Conservation (phyloP, 2,888 invertebrate genomes). For the Minunthozetes semirufus region DNA sequence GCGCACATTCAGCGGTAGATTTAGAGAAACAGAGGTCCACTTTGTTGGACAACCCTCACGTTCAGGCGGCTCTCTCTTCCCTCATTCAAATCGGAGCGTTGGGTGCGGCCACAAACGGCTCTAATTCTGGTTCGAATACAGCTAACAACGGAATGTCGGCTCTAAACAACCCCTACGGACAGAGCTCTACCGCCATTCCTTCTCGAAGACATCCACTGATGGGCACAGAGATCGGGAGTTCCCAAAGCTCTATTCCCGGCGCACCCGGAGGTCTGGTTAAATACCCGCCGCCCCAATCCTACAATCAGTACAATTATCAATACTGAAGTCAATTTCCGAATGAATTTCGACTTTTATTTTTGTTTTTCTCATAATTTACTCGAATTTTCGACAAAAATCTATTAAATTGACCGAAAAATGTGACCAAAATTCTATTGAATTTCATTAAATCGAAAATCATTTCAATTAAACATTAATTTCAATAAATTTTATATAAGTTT, state of each 20-base stretch:
- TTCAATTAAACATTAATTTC: neutral
- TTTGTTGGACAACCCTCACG: conserved; percentile 36
- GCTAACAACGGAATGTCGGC: neutral
- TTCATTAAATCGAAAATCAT: neutral
- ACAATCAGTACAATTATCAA: neutral
- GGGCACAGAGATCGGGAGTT: conserved; percentile 25
- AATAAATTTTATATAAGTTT: neutral
- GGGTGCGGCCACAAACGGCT: neutral
- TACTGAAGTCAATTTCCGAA: neutral
- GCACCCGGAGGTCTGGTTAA: neutral
- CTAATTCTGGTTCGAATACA: neutral
- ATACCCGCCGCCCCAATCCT: conserved; percentile 14
- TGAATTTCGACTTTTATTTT: neutral
- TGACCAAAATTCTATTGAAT: neutral
- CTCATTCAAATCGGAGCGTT: conserved; percentile 32
- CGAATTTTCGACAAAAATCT: too few species aligned
- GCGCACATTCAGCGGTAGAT: too few species aligned
- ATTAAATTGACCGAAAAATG: neutral
- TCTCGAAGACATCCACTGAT: conserved; percentile 31
- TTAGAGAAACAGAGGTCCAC: conserved; percentile 2
- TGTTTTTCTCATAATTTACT: neutral
- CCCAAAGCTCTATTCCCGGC: neutral
- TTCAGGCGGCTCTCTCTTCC: conserved; percentile 35
- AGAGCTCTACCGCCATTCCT: neutral
- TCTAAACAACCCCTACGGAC: neutral